Evolutionary conservation across 2,113 vertebrate species (phyloP).

Genomic region (Phaetusa simplex): DNA sequence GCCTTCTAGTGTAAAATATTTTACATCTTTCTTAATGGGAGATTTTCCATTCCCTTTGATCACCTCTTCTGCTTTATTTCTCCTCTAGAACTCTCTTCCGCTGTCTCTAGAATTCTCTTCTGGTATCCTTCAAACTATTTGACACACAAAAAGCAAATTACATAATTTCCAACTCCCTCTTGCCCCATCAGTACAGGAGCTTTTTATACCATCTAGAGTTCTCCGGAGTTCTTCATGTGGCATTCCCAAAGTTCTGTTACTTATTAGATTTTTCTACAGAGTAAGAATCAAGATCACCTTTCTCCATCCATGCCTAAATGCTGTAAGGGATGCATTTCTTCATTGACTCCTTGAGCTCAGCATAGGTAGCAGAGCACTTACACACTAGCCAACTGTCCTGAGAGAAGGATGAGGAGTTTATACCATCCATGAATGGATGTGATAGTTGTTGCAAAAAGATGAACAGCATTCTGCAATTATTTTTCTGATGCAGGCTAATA

Average conservation of each 20-base stretch:
- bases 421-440: neutral
- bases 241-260: neutral
- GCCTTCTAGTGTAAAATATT: too few species aligned
- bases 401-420: neutral
- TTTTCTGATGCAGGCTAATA: neutral
- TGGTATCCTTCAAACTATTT: neutral
- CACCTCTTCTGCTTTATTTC: neutral
- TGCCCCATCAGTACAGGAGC: neutral
- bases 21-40: neutral
- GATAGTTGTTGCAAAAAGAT: neutral
- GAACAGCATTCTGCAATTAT: neutral
- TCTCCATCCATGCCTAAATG: neutral
- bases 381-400: neutral
- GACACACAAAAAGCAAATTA: neutral
- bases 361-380: accelerated
- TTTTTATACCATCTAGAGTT: neutral
- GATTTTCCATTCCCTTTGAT: neutral
- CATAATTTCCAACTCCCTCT: neutral
- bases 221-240: neutral
- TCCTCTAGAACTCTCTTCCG: neutral
- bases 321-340: neutral
- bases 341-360: neutral
- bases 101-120: neutral
- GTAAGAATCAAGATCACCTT: neutral
- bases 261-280: neutral